Evolutionary conservation across 2,888 invertebrate genomes (phyloP), one percentile per base, ranked within the genome.

Genomic region (Cordilura impudica): DNA sequence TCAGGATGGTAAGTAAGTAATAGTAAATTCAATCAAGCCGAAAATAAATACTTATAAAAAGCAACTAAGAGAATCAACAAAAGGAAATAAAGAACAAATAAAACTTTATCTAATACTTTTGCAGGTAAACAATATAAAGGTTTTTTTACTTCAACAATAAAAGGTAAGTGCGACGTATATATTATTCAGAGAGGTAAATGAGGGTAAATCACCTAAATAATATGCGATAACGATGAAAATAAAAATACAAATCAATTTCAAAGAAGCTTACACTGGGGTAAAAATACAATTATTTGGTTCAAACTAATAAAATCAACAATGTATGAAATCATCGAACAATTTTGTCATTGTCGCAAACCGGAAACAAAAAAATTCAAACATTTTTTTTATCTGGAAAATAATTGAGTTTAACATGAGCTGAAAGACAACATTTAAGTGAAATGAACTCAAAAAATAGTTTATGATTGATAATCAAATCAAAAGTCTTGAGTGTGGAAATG

Each of bases 1-100:
- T 39, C 35, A 39, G n/a, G n/a, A 39, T 39, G 19, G 29, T n/a
- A 14, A 7, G 31, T 35, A 39, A 35, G 35, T 18, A 19, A 39
- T n/a, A 19, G 19, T 39, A 31, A 51, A 56, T 47, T 58, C 58
- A 66, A 51, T 65, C 39, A 74, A 60, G 35, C 45, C 35, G 53
- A 66, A 66, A 49, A 47, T 49, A 71, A 65, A 49, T 5, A 45
- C 21, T 63, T n/a, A n/a, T 39, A n/a, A 39, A 39, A 70, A 60
- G 45, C 43, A 39, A 39, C 35, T 18, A 31, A 51, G 10, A 71
- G 4, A 49, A 58, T 10, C 23, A 49, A 47, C 14, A 47, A 23
- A 26, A 14, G 35, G 2, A 39, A 4, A n/a, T n/a, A 21, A 45
- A 35, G 19, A 47, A 63, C 21, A 26, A 47, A 43, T 23, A 63